These are phyloP conservation scores for Hoplostethus mediterraneus DNA, from an alignment of 2,797 vertebrate species.

Conservation along the genomic window DNA sequence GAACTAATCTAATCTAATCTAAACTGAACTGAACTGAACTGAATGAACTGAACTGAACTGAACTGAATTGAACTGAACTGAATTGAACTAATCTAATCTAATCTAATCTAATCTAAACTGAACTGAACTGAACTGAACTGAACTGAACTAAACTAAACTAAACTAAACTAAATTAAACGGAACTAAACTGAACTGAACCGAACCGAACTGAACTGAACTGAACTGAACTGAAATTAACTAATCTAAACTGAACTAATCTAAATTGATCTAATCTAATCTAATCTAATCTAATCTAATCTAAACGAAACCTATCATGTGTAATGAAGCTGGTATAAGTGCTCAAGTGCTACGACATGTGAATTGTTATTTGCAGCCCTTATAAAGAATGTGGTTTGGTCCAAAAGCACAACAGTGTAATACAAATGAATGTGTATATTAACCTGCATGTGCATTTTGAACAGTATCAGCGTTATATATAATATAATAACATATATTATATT, in stretches of 20 bases:
- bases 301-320: not conserved
- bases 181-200: no score
- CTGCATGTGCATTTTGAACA: not conserved
- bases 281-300: not conserved
- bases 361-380: not conserved
- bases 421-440: not conserved
- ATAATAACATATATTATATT: slow-evolving; percentile 19
- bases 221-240: no score
- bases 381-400: not conserved
- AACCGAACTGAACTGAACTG: no score
- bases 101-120: not conserved
- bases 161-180: not conserved
- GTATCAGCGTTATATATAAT: no score
- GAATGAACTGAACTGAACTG: no score
- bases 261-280: no score
- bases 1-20: no score
- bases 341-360: not conserved
- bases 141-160: not conserved
- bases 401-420: not conserved
- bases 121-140: not conserved
- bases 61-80: not conserved
- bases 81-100: not conserved
- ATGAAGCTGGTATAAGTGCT: not conserved
- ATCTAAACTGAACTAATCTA: no score
- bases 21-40: no score